A percentile compares a stretch with the other conserved stretches of the same genome.
Evolutionary conservation across 35 echinoderm and acorn worm genomes (phyloP).

Genomic region (Heliocidaris erythrogramma): DNA sequence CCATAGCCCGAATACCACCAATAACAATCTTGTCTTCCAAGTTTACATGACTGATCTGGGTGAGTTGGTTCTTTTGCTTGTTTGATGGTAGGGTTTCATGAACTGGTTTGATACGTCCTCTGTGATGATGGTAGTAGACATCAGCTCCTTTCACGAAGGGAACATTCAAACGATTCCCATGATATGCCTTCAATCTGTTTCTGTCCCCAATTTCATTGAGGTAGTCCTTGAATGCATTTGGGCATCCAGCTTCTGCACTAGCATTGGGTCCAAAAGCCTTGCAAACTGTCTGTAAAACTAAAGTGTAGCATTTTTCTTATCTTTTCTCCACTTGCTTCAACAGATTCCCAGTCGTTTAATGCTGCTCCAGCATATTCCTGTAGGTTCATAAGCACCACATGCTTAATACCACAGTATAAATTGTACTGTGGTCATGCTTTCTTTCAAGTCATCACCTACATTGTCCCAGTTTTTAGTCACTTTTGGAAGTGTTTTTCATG

Average conservation of each 20-base stretch:
- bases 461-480: conserved; percentile 61
- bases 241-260: conserved; percentile 60
- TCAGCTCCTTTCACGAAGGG: conserved; percentile 62
- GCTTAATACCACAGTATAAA: conserved; percentile 74
- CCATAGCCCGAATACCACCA: conserved; percentile 69
- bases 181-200: conserved; percentile 57
- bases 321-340: conserved; percentile 50
- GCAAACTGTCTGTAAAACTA: conserved; percentile 62
- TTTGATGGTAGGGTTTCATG: conserved; percentile 6
- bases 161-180: conserved; percentile 75
- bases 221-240: conserved; percentile 64
- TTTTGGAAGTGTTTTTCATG: conserved; percentile 37
- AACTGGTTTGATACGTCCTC: conserved; percentile 22
- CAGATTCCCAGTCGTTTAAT: conserved; percentile 67
- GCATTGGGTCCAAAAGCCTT: conserved; percentile 76
- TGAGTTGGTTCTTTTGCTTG: conserved; percentile 58
- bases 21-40: conserved; percentile 62
- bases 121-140: conserved; percentile 51
- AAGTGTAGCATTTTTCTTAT: conserved; percentile 60
- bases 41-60: conserved; percentile 49
- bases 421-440: conserved; percentile 63
- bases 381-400: conserved; percentile 68
- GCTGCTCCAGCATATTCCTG: conserved; percentile 82
- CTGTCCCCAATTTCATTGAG: conserved; percentile 15
- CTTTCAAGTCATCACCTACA: conserved; percentile 31